A percentile compares a stretch with the other conserved stretches of the same genome.
phyloP scores from a whole-genome alignment of 2,888 invertebrate genomes.

The Melanostoma mellinum region DNA sequence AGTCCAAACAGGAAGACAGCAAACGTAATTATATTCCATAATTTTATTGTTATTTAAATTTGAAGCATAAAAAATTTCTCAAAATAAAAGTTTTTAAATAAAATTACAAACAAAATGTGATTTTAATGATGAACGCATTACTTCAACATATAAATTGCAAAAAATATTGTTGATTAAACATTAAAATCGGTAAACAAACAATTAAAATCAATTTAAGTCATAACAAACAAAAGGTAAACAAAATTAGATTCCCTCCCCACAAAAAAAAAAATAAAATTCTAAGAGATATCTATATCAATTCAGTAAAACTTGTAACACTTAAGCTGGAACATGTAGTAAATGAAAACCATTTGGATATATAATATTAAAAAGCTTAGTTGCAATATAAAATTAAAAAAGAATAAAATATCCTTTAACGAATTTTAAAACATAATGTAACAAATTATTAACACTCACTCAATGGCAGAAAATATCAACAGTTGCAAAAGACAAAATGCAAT shows the following conservation, averaged over 20 bases:
- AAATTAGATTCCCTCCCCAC: conserved; percentile 1
- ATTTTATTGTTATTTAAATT: conserved; percentile 69
- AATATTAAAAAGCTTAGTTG: conserved; percentile 41
- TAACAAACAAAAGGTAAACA: conserved; percentile 30
- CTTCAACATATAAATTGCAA: conserved; percentile 34
- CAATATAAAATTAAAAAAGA: conserved; percentile 5
- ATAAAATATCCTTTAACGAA: conserved; percentile 50
- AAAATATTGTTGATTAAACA: conserved; percentile 29
- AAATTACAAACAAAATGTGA: conserved; percentile 49
- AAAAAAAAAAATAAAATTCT: conserved; percentile 28
- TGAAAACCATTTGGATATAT: conserved; percentile 16
- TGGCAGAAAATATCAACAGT: conserved; percentile 49
- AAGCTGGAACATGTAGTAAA: conserved; percentile 25
- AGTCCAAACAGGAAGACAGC: conserved; percentile 32
- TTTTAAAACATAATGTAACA: conserved; percentile 31
- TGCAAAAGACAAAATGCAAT: conserved; percentile 49
- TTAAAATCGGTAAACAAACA: conserved; percentile 12
- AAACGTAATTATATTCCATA: conserved; percentile 61
- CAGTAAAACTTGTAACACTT: conserved; percentile 33
- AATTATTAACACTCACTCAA: conserved; percentile 40
- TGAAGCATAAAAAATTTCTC: conserved; percentile 40
- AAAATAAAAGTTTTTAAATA: conserved; percentile 32
- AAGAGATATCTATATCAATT: conserved; percentile 54
- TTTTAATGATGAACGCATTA: conserved; percentile 55
- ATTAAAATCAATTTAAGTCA: conserved; percentile 43